Conservation (phyloP, 1,140 invertebrate species). For the Oedothorax gibbosus region DNA sequence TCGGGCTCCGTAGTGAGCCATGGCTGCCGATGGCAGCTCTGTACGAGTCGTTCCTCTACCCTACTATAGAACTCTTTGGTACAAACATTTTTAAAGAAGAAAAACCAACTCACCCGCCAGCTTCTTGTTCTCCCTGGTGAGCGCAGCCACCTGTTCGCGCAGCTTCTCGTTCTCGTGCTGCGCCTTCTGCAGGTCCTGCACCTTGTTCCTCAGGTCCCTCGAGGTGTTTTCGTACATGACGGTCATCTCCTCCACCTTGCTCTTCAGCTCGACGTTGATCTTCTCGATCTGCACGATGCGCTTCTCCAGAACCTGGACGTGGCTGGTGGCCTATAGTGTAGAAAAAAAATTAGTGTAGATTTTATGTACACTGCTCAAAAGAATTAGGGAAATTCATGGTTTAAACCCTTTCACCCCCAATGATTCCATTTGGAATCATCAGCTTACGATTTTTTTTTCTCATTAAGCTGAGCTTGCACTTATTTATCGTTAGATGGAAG, state of each 20-base stretch:
- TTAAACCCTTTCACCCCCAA: too few relatives aligned
- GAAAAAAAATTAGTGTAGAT: slow-evolving; percentile 71
- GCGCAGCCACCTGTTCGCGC: slow-evolving; percentile 89
- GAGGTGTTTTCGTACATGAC: slow-evolving; percentile 89
- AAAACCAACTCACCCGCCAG: slow-evolving; percentile 71
- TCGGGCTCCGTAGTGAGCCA: too few relatives aligned
- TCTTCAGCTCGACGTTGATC: slow-evolving; percentile 82
- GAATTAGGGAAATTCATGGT: too few relatives aligned
- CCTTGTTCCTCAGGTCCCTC: slow-evolving; percentile 89
- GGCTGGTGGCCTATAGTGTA: slow-evolving; percentile 39
- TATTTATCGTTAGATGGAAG: too few relatives aligned
- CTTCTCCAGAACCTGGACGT: slow-evolving; percentile 90
- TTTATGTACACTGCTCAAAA: too few relatives aligned
- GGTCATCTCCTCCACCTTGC: slow-evolving; percentile 87
- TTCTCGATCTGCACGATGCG: slow-evolving; percentile 90
- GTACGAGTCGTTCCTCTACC: too few relatives aligned
- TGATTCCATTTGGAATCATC: too few relatives aligned
- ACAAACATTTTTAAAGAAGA: background rate
- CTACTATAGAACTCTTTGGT: too few relatives aligned
- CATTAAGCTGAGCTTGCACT: too few relatives aligned
- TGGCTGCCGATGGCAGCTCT: too few relatives aligned
- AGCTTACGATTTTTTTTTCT: background rate
- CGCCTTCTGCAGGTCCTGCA: slow-evolving; percentile 85
- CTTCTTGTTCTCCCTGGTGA: slow-evolving; percentile 95
- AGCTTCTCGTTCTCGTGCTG: slow-evolving; percentile 93